A percentile compares a stretch with the other conserved stretches of the same genome.
Conservation (phyloP, 1,140 invertebrate species). For the Diploscapter pachys region DNA sequence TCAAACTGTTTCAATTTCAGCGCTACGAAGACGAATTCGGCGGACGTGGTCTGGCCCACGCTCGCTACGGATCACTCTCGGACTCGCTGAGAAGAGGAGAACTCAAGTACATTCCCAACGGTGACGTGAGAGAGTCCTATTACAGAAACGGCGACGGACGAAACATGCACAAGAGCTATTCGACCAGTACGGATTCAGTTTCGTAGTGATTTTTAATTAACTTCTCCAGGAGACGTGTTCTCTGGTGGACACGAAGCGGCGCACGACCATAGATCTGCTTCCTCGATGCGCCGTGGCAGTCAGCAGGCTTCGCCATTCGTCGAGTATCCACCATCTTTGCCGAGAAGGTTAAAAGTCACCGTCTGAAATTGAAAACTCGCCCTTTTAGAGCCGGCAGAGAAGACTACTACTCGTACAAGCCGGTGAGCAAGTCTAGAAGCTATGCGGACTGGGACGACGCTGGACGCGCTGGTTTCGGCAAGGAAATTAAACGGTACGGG, state of each 20-base stretch:
- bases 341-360: slow-evolving; percentile 23
- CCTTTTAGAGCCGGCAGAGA: slow-evolving; percentile 22
- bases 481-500: slow-evolving; percentile 14
- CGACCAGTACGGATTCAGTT: slow-evolving; percentile 27
- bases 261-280: slow-evolving; percentile 33
- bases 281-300: slow-evolving; percentile 40
- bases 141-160: slow-evolving; percentile 16
- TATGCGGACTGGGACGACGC: slow-evolving; percentile 43
- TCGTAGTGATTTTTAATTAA: slow-evolving; percentile 14
- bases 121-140: slow-evolving; percentile 38
- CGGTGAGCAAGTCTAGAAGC: slow-evolving; percentile 36
- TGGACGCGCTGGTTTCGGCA: slow-evolving; percentile 25
- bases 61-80: slow-evolving; percentile 48
- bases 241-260: slow-evolving; percentile 32
- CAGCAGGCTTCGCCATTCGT: slow-evolving; percentile 43
- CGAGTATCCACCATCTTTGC: slow-evolving; percentile 54
- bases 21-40: slow-evolving; percentile 34
- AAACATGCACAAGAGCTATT: slow-evolving; percentile 48
- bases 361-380: neutral
- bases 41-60: slow-evolving; percentile 38
- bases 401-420: slow-evolving; percentile 34
- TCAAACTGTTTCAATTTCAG: slow-evolving; percentile 7
- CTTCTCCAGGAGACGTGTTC: slow-evolving; percentile 48
- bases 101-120: slow-evolving; percentile 52
- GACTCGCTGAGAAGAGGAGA: slow-evolving; percentile 53